These are phyloP conservation scores for Cyclina sinensis DNA, from an alignment of 1,140 invertebrate genomes.

Conservation along the genomic window DNA sequence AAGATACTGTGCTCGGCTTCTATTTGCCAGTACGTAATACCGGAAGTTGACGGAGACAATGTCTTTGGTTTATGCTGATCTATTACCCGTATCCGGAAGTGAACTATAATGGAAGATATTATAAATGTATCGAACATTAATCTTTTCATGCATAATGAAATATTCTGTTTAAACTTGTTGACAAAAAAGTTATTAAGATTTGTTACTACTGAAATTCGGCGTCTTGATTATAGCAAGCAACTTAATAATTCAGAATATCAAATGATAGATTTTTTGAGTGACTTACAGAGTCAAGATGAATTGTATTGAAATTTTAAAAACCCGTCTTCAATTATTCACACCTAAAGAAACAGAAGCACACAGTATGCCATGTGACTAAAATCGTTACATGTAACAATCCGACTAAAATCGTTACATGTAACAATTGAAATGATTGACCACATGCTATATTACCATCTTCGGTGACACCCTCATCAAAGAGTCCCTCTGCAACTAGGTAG, in stretches of 20 bases:
- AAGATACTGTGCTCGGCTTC: slow-evolving; percentile 85
- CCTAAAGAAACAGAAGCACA: no score
- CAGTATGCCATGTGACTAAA: no score
- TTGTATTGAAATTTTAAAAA: no score
- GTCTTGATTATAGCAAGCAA: no score
- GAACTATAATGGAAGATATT: slow-evolving; percentile 80
- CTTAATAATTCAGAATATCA: no score
- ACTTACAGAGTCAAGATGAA: no score
- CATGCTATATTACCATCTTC: slow-evolving; percentile 86
- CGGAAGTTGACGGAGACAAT: slow-evolving; percentile 85
- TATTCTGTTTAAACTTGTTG: neutral
- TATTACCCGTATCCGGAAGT: slow-evolving; percentile 86
- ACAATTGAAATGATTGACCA: no score
- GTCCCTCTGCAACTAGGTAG: slow-evolving; percentile 85
- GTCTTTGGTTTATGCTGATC: slow-evolving; percentile 85
- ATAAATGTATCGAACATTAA: no score
- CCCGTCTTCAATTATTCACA: no score
- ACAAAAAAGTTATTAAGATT: neutral
- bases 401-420: no score
- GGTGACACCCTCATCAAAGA: slow-evolving; percentile 86
- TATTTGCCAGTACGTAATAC: slow-evolving; percentile 86
- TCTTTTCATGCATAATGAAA: neutral
- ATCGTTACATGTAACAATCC: no score
- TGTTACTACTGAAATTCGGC: neutral
- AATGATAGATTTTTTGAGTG: no score